A percentile compares a stretch with the other conserved stretches of the same genome.
Evolutionary conservation across 2,888 invertebrate genomes (phyloP).

Genomic region (Cephus rjabovi): DNA sequence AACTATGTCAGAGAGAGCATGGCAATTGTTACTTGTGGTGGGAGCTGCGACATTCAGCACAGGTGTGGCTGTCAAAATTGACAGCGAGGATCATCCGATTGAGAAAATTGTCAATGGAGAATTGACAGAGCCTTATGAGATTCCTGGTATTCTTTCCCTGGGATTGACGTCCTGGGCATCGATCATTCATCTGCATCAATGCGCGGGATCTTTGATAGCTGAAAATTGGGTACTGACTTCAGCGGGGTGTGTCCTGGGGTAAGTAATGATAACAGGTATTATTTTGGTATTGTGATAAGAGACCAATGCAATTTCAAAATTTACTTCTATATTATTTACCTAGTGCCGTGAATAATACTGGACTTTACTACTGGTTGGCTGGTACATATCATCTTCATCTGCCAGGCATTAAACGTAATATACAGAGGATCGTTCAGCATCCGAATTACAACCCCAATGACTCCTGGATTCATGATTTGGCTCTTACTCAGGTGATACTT

Average conservation of each 20-base stretch:
- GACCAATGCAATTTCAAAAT: not conserved
- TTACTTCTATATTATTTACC: not conserved
- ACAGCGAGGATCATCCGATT: not conserved
- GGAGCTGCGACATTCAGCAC: not conserved
- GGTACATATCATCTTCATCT: not conserved
- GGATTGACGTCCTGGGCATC: conserved; percentile 14
- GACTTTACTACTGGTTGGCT: not conserved
- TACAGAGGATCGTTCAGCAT: conserved; percentile 9
- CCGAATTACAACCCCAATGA: conserved; percentile 7
- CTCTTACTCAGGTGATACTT: conserved; percentile 10
- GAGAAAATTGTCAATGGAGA: conserved; percentile 8
- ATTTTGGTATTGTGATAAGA: not conserved
- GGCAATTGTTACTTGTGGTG: not conserved
- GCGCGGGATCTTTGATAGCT: not conserved
- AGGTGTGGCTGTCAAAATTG: not conserved
- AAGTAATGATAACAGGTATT: not conserved
- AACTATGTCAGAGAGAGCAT: not conserved
- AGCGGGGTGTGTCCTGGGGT: not conserved
- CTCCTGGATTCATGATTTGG: conserved; percentile 15
- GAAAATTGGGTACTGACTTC: not conserved
- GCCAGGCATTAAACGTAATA: conserved; percentile 1
- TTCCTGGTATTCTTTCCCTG: conserved; percentile 8
- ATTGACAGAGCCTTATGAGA: conserved; percentile 11
- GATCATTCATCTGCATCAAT: conserved; percentile 13
- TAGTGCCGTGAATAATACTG: not conserved